These are phyloP conservation scores for Nyctalus aviator DNA, from an alignment of 2,797 vertebrate genomes.

Conservation along the genomic window DNA sequence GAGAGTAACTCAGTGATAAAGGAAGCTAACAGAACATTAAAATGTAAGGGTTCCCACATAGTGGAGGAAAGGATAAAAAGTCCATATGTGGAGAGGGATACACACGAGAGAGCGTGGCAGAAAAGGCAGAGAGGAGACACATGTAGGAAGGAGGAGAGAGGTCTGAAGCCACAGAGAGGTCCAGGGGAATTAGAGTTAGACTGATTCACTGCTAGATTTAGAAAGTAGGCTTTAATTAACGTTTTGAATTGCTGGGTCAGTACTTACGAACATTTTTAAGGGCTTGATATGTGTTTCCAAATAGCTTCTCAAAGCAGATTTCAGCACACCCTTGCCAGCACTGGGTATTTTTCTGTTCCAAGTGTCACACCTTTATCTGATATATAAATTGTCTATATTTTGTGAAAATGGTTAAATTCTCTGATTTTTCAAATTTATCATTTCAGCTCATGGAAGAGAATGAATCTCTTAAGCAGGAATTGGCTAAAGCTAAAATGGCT, in stretches of 20 bases:
- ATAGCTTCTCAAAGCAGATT: slow-evolving; percentile 42
- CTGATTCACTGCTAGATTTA: neutral
- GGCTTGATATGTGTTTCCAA: slow-evolving; percentile 24
- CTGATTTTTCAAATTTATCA: slow-evolving; percentile 63
- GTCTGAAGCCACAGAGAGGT: neutral
- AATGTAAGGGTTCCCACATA: neutral
- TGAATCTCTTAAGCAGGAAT: slow-evolving; percentile 95
- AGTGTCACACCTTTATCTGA: neutral
- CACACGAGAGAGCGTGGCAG: neutral
- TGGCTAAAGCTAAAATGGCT: slow-evolving; percentile 96
- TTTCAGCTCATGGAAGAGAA: slow-evolving; percentile 96
- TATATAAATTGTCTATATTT: neutral
- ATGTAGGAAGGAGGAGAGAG: neutral
- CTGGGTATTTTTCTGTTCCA: neutral
- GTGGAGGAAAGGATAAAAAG: neutral
- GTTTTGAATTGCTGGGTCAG: slow-evolving; percentile 43
- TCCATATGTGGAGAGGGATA: neutral
- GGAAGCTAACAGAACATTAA: neutral
- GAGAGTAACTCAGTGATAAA: slow-evolving; percentile 18
- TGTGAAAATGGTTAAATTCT: slow-evolving; percentile 42
- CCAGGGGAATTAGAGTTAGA: neutral
- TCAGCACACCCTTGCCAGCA: neutral
- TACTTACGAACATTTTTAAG: neutral
- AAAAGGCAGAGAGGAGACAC: neutral
- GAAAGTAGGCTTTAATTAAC: slow-evolving; percentile 34